A percentile compares a stretch with the other conserved stretches of the same genome.
These are phyloP conservation scores for Sialia sialis DNA, from an alignment of 2,113 vertebrate species.

Conservation along the genomic window DNA sequence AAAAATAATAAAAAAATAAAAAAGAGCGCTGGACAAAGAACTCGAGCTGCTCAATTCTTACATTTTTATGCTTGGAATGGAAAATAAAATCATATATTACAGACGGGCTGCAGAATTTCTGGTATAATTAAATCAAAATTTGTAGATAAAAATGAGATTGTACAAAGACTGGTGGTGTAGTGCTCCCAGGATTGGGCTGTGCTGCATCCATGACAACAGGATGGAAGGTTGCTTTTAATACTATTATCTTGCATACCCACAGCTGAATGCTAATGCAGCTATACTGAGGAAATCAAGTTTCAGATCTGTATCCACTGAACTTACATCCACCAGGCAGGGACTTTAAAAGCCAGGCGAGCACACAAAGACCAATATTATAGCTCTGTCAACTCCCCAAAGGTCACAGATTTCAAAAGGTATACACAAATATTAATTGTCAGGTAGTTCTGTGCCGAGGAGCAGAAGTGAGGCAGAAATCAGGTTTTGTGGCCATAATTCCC, in stretches of 20 bases:
- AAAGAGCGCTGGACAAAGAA: slow-evolving; percentile 24
- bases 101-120: slow-evolving; percentile 43
- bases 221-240: slow-evolving; percentile 80
- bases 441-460: background rate
- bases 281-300: slow-evolving; percentile 75
- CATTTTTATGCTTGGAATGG: slow-evolving; percentile 24
- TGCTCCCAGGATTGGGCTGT: slow-evolving; percentile 68
- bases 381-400: slow-evolving; percentile 45
- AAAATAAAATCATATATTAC: slow-evolving; percentile 48
- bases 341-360: slow-evolving; percentile 47
- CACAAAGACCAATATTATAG: slow-evolving; percentile 51
- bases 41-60: slow-evolving; percentile 25
- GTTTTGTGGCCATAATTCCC: slow-evolving; percentile 20
- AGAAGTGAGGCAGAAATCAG: slow-evolving; percentile 30
- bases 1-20: background rate
- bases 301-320: slow-evolving; percentile 75
- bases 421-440: slow-evolving; percentile 38
- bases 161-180: slow-evolving; percentile 58
- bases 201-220: slow-evolving; percentile 82
- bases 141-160: slow-evolving; percentile 72
- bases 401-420: slow-evolving; percentile 53
- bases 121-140: slow-evolving; percentile 73
- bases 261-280: slow-evolving; percentile 80
- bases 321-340: slow-evolving; percentile 57
- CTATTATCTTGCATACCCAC: slow-evolving; percentile 80